phyloP scores from a whole-genome alignment of 2,888 invertebrate genomes.

The Pandemis corylana region DNA sequence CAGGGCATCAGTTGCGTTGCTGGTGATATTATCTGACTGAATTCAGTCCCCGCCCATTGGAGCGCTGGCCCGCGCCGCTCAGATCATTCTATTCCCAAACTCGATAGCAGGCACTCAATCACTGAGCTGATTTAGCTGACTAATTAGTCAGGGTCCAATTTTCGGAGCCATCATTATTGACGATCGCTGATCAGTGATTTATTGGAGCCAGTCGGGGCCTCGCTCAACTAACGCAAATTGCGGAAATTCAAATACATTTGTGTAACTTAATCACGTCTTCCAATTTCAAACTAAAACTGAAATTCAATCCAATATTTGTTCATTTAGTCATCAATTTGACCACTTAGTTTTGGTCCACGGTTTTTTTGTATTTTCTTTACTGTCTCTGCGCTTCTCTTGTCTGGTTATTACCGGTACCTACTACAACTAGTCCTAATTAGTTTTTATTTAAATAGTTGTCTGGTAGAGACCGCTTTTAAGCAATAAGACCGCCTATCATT shows the following conservation, averaged over 20 bases:
- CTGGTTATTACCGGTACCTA: no score
- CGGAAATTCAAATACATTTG: slow-evolving; percentile 3
- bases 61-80: neutral
- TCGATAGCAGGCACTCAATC: neutral
- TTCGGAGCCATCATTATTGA: neutral
- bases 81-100: neutral
- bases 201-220: neutral
- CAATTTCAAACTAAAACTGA: neutral
- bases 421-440: no score
- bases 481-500: no score
- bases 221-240: neutral
- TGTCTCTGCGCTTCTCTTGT: no score
- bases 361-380: no score
- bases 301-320: slow-evolving; percentile 4
- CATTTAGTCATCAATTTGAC: neutral
- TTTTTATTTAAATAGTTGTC: no score
- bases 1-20: neutral
- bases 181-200: neutral
- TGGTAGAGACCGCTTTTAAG: no score
- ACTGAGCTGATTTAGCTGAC: neutral
- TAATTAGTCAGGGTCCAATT: slow-evolving; percentile 5
- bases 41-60: neutral
- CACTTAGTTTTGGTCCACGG: neutral
- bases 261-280: slow-evolving; percentile 1
- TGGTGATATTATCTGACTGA: neutral